Evolutionary conservation across 2,888 invertebrate genomes (phyloP).

Genomic region (Acleris emargana): DNA sequence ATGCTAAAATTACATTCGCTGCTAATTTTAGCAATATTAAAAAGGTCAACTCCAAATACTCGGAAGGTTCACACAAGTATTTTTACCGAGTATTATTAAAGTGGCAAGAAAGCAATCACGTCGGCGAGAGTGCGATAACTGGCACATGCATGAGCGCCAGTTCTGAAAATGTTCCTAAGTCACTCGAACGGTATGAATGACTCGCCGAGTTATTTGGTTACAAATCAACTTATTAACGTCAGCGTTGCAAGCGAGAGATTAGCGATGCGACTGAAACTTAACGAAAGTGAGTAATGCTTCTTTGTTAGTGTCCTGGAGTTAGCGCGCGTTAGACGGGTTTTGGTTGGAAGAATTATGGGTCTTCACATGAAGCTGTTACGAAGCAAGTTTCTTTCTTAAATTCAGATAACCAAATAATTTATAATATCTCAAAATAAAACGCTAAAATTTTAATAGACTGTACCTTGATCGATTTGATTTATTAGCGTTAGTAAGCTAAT

Average conservation of each 20-base stretch:
- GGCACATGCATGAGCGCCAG: conserved; percentile 23
- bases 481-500: too few relatives aligned
- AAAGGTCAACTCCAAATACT: too few relatives aligned
- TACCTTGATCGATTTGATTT: too few relatives aligned
- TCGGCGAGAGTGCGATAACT: conserved; percentile 20
- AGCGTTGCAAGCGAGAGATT: conserved; percentile 2
- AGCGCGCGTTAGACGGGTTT: too few relatives aligned
- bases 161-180: conserved; percentile 23
- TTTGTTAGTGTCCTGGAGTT: neutral
- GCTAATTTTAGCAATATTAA: too few relatives aligned
- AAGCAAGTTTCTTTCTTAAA: too few relatives aligned
- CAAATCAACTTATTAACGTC: conserved; percentile 29
- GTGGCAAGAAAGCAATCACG: conserved; percentile 10
- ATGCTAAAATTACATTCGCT: too few relatives aligned
- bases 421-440: too few relatives aligned
- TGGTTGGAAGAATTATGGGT: too few relatives aligned
- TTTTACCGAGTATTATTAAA: conserved; percentile 12
- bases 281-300: neutral
- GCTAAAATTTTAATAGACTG: too few relatives aligned
- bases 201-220: conserved; percentile 27
- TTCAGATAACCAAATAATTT: too few relatives aligned
- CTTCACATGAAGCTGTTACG: too few relatives aligned
- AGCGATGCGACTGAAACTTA: neutral
- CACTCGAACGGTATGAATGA: conserved; percentile 16
- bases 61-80: neutral